Percentiles rank a stretch among this genome's conserved stretches.
phyloP scores from a whole-genome alignment of 2,797 vertebrate genomes.

The Oophaga sylvatica region DNA sequence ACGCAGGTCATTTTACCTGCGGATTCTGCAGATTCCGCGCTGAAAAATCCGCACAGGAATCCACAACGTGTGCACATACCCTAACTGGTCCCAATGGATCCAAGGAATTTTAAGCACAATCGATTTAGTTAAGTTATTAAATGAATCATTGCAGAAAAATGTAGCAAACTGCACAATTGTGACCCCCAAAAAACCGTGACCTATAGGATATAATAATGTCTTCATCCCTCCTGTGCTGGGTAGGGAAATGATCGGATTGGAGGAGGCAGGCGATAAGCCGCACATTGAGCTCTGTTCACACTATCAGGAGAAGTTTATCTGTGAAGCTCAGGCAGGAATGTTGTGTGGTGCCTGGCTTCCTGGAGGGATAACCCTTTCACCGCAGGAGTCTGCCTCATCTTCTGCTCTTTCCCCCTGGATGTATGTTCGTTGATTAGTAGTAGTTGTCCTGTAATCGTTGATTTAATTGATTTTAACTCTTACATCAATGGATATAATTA shows the following conservation, averaged over 20 bases:
- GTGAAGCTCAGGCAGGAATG: neutral
- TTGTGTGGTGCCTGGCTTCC: constrained; percentile 19
- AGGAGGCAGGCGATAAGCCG: neutral
- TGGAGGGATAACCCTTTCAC: constrained; percentile 13
- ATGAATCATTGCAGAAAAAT: no score
- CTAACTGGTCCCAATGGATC: no score
- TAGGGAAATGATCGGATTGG: neutral
- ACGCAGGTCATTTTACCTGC: no score
- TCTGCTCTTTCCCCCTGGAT: neutral
- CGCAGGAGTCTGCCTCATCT: neutral
- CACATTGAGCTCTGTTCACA: neutral
- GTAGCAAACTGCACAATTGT: no score
- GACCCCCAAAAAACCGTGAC: no score
- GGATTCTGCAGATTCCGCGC: no score
- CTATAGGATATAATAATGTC: neutral
- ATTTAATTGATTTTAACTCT: neutral
- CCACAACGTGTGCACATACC: no score
- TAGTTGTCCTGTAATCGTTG: neutral
- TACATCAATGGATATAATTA: neutral
- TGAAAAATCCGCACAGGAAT: no score
- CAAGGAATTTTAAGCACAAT: no score
- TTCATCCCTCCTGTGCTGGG: neutral
- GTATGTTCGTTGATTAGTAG: neutral
- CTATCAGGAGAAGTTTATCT: constrained; percentile 24
- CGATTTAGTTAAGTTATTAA: no score